Conservation (phyloP, 2,113 vertebrate species). For the Thermophis baileyi region DNA sequence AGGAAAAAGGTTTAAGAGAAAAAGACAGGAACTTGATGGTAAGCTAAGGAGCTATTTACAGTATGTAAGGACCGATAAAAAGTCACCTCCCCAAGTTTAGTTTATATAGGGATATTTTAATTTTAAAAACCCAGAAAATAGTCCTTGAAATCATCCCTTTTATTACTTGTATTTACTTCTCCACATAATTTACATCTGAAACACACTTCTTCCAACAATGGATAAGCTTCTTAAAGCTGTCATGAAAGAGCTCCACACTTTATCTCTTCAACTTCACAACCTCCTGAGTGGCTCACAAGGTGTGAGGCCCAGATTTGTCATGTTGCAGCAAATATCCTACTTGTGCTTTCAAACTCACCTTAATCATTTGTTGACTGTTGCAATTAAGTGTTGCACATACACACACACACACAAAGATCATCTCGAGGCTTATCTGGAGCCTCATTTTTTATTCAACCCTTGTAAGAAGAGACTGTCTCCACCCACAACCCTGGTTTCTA, state of each 20-base stretch:
- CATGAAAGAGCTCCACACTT: neutral
- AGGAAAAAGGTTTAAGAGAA: neutral
- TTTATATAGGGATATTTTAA: neutral
- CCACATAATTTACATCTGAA: neutral
- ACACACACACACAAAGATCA: neutral
- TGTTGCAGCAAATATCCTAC: neutral
- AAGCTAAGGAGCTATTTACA: neutral
- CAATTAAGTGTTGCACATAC: neutral
- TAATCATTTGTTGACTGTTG: neutral
- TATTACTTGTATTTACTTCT: neutral
- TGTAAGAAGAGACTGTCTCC: neutral
- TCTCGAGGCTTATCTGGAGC: neutral
- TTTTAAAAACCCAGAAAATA: neutral
- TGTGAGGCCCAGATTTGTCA: neutral
- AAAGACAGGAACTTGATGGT: neutral
- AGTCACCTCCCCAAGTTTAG: neutral
- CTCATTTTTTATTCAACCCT: neutral
- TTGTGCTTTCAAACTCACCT: neutral
- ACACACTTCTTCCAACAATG: neutral
- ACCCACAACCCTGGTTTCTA: neutral
- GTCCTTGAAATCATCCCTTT: neutral
- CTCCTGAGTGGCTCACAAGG: neutral
- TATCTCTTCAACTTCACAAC: neutral
- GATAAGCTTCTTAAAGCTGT: neutral
- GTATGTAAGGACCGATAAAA: neutral